A percentile compares a stretch with the other conserved stretches of the same genome.
Conservation (phyloP, 1,140 invertebrate genomes). For the Drosophila virilis region DNA sequence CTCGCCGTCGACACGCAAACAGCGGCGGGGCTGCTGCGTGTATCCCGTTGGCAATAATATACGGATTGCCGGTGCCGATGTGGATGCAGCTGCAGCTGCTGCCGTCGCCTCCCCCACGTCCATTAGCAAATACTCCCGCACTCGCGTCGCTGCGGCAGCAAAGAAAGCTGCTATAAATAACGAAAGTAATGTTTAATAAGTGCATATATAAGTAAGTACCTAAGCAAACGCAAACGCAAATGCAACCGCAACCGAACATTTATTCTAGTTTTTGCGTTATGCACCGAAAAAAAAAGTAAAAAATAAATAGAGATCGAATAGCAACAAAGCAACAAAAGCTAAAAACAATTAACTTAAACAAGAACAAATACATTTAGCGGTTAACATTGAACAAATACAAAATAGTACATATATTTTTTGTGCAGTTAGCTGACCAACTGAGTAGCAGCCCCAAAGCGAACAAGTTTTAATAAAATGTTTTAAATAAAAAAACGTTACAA, state of each 20-base stretch:
- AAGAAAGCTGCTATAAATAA: constrained; percentile 51
- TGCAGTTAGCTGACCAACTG: constrained; percentile 55
- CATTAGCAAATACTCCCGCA: constrained; percentile 74
- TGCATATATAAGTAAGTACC: constrained; percentile 55
- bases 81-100: constrained; percentile 51
- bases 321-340: not conserved
- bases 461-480: constrained; percentile 77
- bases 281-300: constrained; percentile 13
- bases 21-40: constrained; percentile 62
- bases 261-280: constrained; percentile 32
- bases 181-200: constrained; percentile 76
- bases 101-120: constrained; percentile 55
- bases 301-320: no score
- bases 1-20: constrained; percentile 55
- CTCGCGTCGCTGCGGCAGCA: constrained; percentile 51
- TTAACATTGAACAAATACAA: constrained; percentile 69
- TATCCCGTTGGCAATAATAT: constrained; percentile 69
- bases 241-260: constrained; percentile 28
- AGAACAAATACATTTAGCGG: constrained; percentile 46
- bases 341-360: constrained; percentile 21
- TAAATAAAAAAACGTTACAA: constrained; percentile 60
- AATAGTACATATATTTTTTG: constrained; percentile 60
- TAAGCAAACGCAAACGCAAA: constrained; percentile 49
- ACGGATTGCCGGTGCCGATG: constrained; percentile 32
- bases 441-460: constrained; percentile 29